Conservation (phyloP, 23 tunicate species). For the Styela clava region DNA sequence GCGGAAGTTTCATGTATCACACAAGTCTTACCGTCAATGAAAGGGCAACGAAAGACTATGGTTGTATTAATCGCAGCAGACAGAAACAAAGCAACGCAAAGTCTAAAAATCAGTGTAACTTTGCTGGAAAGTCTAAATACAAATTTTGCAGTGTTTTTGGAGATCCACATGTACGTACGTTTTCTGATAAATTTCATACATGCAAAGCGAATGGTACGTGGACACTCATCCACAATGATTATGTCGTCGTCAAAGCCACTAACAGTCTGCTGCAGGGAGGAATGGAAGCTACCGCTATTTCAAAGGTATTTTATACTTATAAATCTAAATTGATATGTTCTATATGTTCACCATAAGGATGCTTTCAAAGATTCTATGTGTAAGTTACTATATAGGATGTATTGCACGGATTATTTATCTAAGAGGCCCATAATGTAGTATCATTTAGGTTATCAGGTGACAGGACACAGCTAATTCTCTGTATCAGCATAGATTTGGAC, state of each 20-base stretch:
- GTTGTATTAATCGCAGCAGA: constrained; percentile 11
- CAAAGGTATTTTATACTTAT: no score
- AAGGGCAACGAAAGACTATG: constrained; percentile 5
- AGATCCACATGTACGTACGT: constrained; percentile 88
- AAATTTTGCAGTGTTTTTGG: constrained; percentile 81
- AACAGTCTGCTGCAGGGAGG: constrained; percentile 57
- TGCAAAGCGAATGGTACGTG: constrained; percentile 78
- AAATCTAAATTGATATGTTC: neutral
- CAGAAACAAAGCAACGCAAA: neutral
- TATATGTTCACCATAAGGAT: no score
- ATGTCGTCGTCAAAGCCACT: constrained; percentile 73
- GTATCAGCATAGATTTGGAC: no score
- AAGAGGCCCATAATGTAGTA: no score
- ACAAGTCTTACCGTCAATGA: constrained; percentile 43
- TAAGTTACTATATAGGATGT: no score
- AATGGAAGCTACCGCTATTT: constrained; percentile 52
- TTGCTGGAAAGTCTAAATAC: constrained; percentile 49
- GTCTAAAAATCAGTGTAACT: constrained; percentile 33
- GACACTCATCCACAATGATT: constrained; percentile 73
- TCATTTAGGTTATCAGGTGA: no score
- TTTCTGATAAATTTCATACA: constrained; percentile 59
- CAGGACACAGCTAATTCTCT: no score
- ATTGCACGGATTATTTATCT: no score
- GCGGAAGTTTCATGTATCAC: constrained; percentile 56
- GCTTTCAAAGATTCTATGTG: no score